Percentiles rank a stretch among this genome's conserved stretches.
Evolutionary conservation across 2,113 vertebrate species (phyloP).

Genomic region (Ictalurus furcatus): DNA sequence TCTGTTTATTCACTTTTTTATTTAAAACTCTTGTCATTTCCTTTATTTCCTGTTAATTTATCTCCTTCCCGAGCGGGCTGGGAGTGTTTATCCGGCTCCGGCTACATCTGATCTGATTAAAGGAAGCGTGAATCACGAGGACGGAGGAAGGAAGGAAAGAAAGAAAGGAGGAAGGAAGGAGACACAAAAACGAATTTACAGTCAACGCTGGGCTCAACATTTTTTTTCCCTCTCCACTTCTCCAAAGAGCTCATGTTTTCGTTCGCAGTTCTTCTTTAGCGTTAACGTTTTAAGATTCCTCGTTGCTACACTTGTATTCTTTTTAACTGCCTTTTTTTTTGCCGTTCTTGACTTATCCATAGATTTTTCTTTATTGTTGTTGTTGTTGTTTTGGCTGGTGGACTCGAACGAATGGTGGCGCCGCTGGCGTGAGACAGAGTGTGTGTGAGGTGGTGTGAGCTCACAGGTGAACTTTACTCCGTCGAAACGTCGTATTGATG

Average conservation of each 20-base stretch:
- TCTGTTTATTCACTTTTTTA: constrained; percentile 99
- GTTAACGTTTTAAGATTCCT: background rate
- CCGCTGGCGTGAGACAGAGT: background rate
- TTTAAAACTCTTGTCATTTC: constrained; percentile 77
- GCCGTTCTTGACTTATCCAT: constrained; percentile 23
- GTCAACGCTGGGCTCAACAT: constrained; percentile 18
- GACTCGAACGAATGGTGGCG: constrained; percentile 19
- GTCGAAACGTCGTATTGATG: constrained; percentile 23
- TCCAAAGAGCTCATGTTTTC: constrained; percentile 36
- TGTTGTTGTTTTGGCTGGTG: constrained; percentile 25
- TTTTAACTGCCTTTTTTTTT: constrained; percentile 48
- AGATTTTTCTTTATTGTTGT: background rate
- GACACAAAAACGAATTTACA: background rate
- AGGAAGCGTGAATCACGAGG: background rate
- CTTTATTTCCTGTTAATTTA: constrained; percentile 61
- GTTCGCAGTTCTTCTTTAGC: background rate
- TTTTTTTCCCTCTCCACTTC: background rate
- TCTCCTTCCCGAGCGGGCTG: constrained; percentile 61
- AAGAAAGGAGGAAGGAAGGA: background rate
- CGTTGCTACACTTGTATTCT: constrained; percentile 27
- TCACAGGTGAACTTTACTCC: constrained; percentile 24
- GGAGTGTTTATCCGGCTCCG: constrained; percentile 53
- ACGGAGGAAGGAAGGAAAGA: background rate
- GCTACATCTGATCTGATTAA: constrained; percentile 15
- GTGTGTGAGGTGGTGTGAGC: constrained; percentile 14